phyloP scores from a whole-genome alignment of 1,140 invertebrate species.

The Diuraphis noxia region DNA sequence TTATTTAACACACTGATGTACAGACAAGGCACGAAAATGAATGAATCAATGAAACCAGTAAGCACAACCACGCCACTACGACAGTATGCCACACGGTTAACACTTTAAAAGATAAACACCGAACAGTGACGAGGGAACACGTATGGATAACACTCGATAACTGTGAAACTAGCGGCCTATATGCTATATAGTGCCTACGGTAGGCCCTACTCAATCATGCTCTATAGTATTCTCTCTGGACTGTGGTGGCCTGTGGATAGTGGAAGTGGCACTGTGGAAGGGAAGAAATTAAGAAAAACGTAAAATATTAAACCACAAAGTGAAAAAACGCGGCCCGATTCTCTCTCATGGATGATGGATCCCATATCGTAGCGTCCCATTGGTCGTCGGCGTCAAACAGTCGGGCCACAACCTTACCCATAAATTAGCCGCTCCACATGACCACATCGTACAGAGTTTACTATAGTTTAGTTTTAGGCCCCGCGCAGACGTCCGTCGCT shows the following conservation, averaged over 20 bases:
- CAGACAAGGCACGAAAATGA: background rate
- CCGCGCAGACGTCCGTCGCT: background rate
- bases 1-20: accelerated
- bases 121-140: background rate
- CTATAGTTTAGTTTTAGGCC: too few species aligned
- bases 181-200: too few species aligned
- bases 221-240: too few species aligned
- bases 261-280: background rate
- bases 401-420: background rate
- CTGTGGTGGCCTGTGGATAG: accelerated
- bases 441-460: background rate
- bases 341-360: background rate
- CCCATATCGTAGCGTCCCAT: background rate
- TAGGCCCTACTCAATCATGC: too few species aligned
- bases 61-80: too few species aligned
- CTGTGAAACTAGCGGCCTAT: too few species aligned
- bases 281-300: slow-evolving; percentile 10
- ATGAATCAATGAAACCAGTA: background rate
- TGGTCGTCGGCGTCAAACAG: background rate
- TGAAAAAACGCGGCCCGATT: background rate
- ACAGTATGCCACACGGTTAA: background rate
- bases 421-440: background rate
- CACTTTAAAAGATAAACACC: background rate
- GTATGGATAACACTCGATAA: background rate
- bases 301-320: too few species aligned